These are phyloP conservation scores for Phymanthus crucifer DNA, from an alignment of 92 coral and sea anemone species.

Conservation along the genomic window DNA sequence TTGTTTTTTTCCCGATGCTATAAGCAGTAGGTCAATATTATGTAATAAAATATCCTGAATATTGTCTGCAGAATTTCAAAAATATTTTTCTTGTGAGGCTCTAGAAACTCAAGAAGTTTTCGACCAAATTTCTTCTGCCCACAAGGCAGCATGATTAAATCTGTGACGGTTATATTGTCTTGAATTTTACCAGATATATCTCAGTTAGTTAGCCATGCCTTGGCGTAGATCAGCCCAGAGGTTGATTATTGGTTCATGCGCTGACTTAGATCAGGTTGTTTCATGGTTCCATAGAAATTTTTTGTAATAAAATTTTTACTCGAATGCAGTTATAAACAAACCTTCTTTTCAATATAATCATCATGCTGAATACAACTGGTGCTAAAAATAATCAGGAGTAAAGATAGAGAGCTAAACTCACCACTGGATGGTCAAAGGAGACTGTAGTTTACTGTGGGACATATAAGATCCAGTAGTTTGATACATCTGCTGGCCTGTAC, in stretches of 20 bases:
- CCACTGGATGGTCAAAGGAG: slow-evolving; percentile 98
- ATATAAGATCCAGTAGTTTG: slow-evolving; percentile 62
- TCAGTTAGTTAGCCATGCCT: too few relatives aligned
- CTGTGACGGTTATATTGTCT: too few relatives aligned
- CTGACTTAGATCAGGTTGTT: too few relatives aligned
- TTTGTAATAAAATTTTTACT: too few relatives aligned
- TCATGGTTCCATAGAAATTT: too few relatives aligned
- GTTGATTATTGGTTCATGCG: too few relatives aligned
- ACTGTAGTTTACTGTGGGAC: slow-evolving; percentile 97
- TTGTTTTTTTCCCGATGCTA: background rate
- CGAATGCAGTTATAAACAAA: too few relatives aligned
- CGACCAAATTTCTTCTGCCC: too few relatives aligned
- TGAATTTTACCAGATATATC: too few relatives aligned
- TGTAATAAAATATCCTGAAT: background rate
- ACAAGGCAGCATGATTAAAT: too few relatives aligned
- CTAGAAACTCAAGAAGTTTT: too few relatives aligned
- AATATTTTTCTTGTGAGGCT: background rate
- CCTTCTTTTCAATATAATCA: background rate
- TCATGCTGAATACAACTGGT: background rate
- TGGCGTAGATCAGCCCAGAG: too few relatives aligned
- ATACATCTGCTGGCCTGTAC: slow-evolving; percentile 62
- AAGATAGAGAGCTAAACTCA: slow-evolving; percentile 33
- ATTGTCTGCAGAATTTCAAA: background rate
- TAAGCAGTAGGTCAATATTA: background rate
- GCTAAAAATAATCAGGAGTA: background rate